Percentiles rank a stretch among this genome's conserved stretches.
These are phyloP conservation scores for Drosophila melanosoma DNA, from an alignment of 2,888 invertebrate species.

Conservation along the genomic window DNA sequence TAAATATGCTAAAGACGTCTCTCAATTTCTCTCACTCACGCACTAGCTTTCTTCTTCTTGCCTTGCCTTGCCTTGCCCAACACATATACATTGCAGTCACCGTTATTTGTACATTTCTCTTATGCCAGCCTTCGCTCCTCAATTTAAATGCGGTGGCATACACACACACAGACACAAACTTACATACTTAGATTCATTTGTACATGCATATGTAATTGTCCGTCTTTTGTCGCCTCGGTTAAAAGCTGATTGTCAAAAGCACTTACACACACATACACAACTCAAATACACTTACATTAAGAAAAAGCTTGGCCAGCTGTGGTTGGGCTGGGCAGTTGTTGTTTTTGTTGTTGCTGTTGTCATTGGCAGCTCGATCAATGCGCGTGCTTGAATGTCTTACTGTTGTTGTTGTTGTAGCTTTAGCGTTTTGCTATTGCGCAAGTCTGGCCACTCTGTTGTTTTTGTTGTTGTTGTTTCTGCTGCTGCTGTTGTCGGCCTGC, in stretches of 20 bases:
- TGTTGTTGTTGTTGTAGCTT: constrained; percentile 24
- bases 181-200: constrained; percentile 14
- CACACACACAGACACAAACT: constrained; percentile 17
- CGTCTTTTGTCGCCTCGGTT: constrained; percentile 25
- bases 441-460: constrained; percentile 36
- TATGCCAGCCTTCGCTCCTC: constrained; percentile 38
- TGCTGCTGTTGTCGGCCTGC: constrained; percentile 39
- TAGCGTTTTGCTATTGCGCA: constrained; percentile 41
- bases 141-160: constrained; percentile 43
- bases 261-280: constrained; percentile 16
- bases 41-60: constrained; percentile 6
- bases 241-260: constrained; percentile 35
- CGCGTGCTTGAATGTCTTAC: constrained; percentile 71
- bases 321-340: constrained; percentile 49
- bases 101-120: constrained; percentile 55
- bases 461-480: constrained; percentile 34
- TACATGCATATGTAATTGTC: constrained; percentile 23
- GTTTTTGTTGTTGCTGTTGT: constrained; percentile 29
- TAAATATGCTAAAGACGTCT: constrained; percentile 38
- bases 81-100: constrained; percentile 27
- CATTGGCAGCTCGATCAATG: constrained; percentile 58
- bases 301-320: constrained; percentile 46
- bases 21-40: constrained; percentile 9
- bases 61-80: not conserved
- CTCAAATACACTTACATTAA: constrained; percentile 48